Evolutionary conservation across 2,113 vertebrate genomes (phyloP), one percentile per base, ranked within the genome.

Genomic region (Gyps fulvus): DNA sequence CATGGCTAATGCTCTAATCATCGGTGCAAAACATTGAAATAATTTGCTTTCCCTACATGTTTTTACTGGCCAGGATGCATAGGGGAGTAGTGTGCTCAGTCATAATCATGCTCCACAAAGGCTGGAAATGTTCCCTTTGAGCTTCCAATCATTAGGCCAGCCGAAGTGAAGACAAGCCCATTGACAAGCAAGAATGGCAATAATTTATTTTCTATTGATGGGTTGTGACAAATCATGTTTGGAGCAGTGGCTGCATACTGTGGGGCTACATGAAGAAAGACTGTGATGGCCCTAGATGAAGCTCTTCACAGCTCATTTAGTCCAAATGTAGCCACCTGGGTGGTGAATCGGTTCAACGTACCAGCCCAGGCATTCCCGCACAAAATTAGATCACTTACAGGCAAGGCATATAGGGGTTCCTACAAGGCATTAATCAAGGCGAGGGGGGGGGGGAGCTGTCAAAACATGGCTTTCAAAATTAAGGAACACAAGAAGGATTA

Each of bases 291-390:
- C 98, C 98, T 98, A 98, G 98, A 98, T 98, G 98, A 99, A 99
- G 98, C 98, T 98, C 98, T 99, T 99, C 99, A 99, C 99, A 99
- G 99, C 98, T 99, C 99, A 99, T 99, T 99, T 99, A 99, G 98
- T 97, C 98, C 98, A 98, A 99, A 99, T 99, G 98, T 98, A 99
- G 98, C 98, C 98, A 99, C 99, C 99, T 99, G 99, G 99, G 98
- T 99, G 98, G 99, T 98, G 99, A 98, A 98, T 98, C 78, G 47
- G 98, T 99, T 99, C 98, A 98, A 98, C 95, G 92, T 98, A 98
- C 96, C 96, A 98, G 97, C 98, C 98, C 98, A 98, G 98, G 98
- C 98, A 98, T 99, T 99, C 98, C 97, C 87, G 98, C 98, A 98
- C 97, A 97, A 98, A 98, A 98, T 98, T 97, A 98, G 98, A 99